phyloP scores from a whole-genome alignment of 2,113 vertebrate species.

The Zosterops japonicus region DNA sequence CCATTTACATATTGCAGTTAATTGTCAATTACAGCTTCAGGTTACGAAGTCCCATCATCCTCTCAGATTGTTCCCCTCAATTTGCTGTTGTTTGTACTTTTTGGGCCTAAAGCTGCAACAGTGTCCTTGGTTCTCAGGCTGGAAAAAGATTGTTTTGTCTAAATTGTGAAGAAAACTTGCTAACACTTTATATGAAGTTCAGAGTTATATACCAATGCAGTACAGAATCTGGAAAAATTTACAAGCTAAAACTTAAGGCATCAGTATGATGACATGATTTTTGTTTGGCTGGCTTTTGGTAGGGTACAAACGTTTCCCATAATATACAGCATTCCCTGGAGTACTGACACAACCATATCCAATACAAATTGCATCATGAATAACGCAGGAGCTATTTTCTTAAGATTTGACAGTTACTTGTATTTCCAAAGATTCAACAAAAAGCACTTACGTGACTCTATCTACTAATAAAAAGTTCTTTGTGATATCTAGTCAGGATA shows the following conservation, averaged over 20 bases:
- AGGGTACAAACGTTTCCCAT: neutral
- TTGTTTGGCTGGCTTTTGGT: neutral
- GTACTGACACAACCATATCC: accelerated
- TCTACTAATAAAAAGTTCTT: neutral
- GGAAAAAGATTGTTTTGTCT: neutral
- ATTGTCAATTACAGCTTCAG: neutral
- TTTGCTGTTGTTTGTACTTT: neutral
- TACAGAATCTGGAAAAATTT: neutral
- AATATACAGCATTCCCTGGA: neutral
- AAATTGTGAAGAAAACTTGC: neutral
- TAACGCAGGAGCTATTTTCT: neutral
- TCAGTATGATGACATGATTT: neutral
- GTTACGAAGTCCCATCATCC: neutral
- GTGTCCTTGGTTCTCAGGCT: neutral
- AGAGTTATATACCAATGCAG: neutral
- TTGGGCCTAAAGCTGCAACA: neutral
- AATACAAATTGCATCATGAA: neutral
- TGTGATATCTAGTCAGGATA: neutral
- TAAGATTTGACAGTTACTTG: neutral
- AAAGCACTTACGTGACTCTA: accelerated
- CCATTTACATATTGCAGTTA: neutral
- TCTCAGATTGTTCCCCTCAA: neutral
- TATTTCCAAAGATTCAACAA: neutral
- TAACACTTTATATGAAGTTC: neutral
- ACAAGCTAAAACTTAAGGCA: neutral